Evolutionary conservation across 2,797 vertebrate genomes (phyloP), one percentile per base, ranked within the genome.

Genomic region (Esox masquinongy): DNA sequence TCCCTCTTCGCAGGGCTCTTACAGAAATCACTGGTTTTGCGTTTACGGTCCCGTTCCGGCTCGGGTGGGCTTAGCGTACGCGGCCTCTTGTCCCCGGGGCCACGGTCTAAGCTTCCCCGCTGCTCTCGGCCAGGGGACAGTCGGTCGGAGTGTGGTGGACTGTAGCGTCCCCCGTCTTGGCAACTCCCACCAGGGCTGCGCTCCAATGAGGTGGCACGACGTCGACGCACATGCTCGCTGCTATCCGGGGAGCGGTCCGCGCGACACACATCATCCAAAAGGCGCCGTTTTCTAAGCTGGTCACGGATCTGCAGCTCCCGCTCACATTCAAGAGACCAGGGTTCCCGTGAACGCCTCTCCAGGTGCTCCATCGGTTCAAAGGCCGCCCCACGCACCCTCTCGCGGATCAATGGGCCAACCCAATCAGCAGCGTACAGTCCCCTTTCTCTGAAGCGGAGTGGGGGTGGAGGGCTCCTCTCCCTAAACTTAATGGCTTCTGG

Each of bases 391-490:
- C 96, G 91, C 82, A 95, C 93, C 82, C 97, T 88, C 63, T 98
- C 97, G 29, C 96, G 94, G 39, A 96, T 93, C 2, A 94, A 93
- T 17, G 96, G 93, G 0, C 93, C 94, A 0, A 95, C 92, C 97
- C 97, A 99, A 14, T 98, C 97, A 0, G 95, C 88, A 4, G 93
- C 22, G 82, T 96, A 98, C 47, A 95, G 91, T 68, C 97, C 96
- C 82, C 97, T 88, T 66, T 99, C 97, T 47, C 97, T 93, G 79
- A 97, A 98, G 88, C 96, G 97, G 11, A 96, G 86, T 0, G 85
- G 86, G 50, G 95, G 89, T 0, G 96, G 96, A 11, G 98, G 95
- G 2, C 97, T 97, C 84, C 96, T 92, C 80, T 98, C 97, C 74
- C 97, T 90, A 73, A 93, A 93, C 85, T 97, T 93, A 31, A 96